Percentiles rank a stretch among this genome's conserved stretches.
These are phyloP conservation scores for Zenarchopterus dispar DNA, from an alignment of 2,797 vertebrate genomes.

Conservation along the genomic window DNA sequence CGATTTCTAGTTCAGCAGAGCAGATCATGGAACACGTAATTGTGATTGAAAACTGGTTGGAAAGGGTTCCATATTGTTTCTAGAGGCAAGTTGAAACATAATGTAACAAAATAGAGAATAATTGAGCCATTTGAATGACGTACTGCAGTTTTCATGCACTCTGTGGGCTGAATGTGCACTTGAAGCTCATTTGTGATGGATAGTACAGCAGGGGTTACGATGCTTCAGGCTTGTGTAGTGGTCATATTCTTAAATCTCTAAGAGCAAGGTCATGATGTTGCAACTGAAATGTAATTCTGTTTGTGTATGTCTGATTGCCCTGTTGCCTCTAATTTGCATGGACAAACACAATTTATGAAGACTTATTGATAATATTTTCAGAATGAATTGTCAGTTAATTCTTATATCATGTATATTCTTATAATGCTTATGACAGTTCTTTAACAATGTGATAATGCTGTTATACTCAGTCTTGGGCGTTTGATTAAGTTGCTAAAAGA, in stretches of 20 bases:
- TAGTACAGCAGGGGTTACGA: conserved; percentile 47
- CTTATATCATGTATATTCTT: neutral
- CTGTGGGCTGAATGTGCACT: conserved; percentile 45
- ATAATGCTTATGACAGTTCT: neutral
- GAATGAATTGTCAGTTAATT: neutral
- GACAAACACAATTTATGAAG: conserved; percentile 10
- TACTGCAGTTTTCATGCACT: conserved; percentile 49
- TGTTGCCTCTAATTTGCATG: conserved; percentile 32
- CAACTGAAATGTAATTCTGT: conserved; percentile 44
- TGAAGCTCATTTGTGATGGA: conserved; percentile 59
- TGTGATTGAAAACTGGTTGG: conserved; percentile 28
- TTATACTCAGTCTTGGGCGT: neutral
- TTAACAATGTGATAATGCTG: neutral
- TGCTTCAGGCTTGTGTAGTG: conserved; percentile 56
- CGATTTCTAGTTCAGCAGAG: conserved; percentile 23
- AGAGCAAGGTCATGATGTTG: conserved; percentile 51
- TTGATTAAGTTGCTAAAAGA: neutral
- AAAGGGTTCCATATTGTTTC: conserved; percentile 42
- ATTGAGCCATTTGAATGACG: conserved; percentile 52
- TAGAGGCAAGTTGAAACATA: conserved; percentile 29
- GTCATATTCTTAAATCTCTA: conserved; percentile 48
- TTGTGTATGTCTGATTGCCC: conserved; percentile 36
- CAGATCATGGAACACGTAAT: conserved; percentile 34
- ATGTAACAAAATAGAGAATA: conserved; percentile 47
- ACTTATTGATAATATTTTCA: neutral